Conservation (phyloP, 1,140 invertebrate species). For the Zophobas atratus region DNA sequence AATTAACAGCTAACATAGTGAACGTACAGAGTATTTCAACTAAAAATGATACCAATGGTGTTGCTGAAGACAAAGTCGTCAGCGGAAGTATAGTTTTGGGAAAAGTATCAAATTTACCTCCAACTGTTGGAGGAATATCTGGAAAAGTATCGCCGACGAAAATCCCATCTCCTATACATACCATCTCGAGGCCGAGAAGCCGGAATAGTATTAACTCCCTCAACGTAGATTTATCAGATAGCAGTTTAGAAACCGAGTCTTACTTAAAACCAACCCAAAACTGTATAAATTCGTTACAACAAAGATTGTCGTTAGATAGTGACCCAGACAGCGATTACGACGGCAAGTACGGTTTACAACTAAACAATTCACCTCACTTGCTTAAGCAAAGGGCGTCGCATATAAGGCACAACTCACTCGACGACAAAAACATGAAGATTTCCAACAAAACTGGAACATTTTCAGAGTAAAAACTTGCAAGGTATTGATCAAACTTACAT, state of each 20-base stretch:
- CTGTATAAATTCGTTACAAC: constrained; percentile 77
- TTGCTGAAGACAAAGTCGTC: constrained; percentile 37
- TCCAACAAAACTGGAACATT: constrained; percentile 68
- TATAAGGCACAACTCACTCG: constrained; percentile 70
- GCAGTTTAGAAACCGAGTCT: constrained; percentile 74
- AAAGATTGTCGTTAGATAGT: constrained; percentile 68
- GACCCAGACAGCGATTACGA: constrained; percentile 65
- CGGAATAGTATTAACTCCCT: constrained; percentile 67
- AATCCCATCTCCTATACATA: constrained; percentile 75
- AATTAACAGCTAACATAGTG: constrained; percentile 59
- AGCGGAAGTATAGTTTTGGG: constrained; percentile 54
- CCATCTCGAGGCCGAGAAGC: constrained; percentile 69
- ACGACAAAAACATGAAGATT: constrained; percentile 65
- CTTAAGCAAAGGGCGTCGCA: constrained; percentile 66
- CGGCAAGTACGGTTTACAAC: constrained; percentile 55
- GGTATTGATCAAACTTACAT: constrained; percentile 67
- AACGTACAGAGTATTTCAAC: constrained; percentile 62
- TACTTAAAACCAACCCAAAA: constrained; percentile 79
- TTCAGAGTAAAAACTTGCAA: constrained; percentile 66
- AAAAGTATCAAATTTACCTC: constrained; percentile 61
- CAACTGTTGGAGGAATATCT: constrained; percentile 56
- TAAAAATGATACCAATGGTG: constrained; percentile 37
- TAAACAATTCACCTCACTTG: constrained; percentile 66
- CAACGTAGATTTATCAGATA: constrained; percentile 65
- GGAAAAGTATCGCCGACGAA: constrained; percentile 70